Conservation (phyloP, 30 jellyfish, hydroid and myxozoan genomes). For the Hydractinia symbiolongicarpus region DNA sequence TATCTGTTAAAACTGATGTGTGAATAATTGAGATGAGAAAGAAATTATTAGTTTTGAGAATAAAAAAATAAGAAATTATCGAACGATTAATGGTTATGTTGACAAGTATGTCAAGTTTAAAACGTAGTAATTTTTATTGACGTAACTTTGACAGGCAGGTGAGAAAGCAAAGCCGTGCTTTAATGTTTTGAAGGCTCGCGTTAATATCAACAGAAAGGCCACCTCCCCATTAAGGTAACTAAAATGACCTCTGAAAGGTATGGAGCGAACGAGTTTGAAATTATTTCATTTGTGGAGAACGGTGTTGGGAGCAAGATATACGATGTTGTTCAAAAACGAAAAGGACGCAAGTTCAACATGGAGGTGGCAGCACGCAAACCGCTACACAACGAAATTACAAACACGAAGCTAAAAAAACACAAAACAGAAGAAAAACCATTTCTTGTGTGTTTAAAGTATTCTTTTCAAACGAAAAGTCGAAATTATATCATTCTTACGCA, state of each 20-base stretch:
- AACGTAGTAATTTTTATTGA: too few species aligned
- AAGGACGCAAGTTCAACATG: conserved; percentile 50
- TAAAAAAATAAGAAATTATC: too few species aligned
- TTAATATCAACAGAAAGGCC: too few species aligned
- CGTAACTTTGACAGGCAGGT: too few species aligned
- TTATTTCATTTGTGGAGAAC: conserved; percentile 44
- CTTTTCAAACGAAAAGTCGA: conserved; percentile 54
- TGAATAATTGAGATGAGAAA: too few species aligned
- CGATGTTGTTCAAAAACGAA: conserved; percentile 57
- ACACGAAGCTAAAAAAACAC: not conserved
- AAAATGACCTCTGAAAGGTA: not conserved
- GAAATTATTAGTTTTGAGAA: too few species aligned
- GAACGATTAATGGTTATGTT: too few species aligned
- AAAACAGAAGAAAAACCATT: not conserved
- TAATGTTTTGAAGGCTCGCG: too few species aligned
- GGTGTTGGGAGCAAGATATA: conserved; percentile 47
- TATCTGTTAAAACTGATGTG: too few species aligned
- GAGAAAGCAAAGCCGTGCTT: too few species aligned
- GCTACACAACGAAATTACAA: not conserved
- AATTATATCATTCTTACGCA: conserved; percentile 38
- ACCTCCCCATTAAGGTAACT: too few species aligned
- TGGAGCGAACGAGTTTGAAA: conserved; percentile 17
- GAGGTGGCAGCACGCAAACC: conserved; percentile 36
- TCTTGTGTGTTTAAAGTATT: conserved; percentile 29
- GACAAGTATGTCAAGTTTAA: too few species aligned